Percentiles rank a stretch among this genome's conserved stretches.
These are phyloP conservation scores for Drosophila tsacasi DNA, from an alignment of 1,140 invertebrate genomes.

Conservation along the genomic window DNA sequence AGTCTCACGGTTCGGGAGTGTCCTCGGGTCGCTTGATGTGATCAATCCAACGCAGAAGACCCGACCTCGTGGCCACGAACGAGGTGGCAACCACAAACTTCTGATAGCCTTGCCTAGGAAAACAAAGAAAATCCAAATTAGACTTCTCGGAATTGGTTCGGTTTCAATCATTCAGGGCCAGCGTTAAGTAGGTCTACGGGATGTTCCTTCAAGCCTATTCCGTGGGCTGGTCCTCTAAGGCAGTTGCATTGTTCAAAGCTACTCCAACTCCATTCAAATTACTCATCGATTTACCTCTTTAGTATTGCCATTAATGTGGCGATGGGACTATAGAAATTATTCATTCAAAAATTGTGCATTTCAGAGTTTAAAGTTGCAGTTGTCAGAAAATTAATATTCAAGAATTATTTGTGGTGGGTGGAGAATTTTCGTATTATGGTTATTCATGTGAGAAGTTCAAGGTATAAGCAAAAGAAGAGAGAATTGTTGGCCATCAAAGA, in stretches of 20 bases:
- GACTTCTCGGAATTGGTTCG: neutral
- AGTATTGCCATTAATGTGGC: conserved; percentile 94
- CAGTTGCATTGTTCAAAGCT: conserved; percentile 50
- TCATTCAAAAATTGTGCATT: conserved; percentile 73
- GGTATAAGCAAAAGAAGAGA: conserved; percentile 29
- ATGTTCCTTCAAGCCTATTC: conserved; percentile 33
- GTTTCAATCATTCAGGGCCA: conserved; percentile 1
- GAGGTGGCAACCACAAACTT: conserved; percentile 93
- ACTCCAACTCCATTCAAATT: conserved; percentile 44
- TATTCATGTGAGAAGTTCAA: conserved; percentile 34
- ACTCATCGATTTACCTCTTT: conserved; percentile 89
- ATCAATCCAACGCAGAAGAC: conserved; percentile 94
- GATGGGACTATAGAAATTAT: conserved; percentile 90
- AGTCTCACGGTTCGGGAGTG: conserved; percentile 88
- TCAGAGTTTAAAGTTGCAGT: conserved; percentile 49
- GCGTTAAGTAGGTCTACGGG: conserved; percentile 20
- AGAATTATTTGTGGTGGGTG: conserved; percentile 43
- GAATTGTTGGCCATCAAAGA: conserved; percentile 49
- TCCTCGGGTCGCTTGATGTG: conserved; percentile 87
- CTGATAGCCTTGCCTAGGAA: conserved; percentile 92
- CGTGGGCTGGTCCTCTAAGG: conserved; percentile 52
- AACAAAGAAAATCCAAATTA: conserved; percentile 57
- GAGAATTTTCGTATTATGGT: conserved; percentile 39
- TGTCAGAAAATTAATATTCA: conserved; percentile 35
- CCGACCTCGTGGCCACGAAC: conserved; percentile 95